Evolutionary conservation across 2,888 invertebrate species (phyloP), one percentile per base, ranked within the genome.

Genomic region (Drosophila neonasuta): DNA sequence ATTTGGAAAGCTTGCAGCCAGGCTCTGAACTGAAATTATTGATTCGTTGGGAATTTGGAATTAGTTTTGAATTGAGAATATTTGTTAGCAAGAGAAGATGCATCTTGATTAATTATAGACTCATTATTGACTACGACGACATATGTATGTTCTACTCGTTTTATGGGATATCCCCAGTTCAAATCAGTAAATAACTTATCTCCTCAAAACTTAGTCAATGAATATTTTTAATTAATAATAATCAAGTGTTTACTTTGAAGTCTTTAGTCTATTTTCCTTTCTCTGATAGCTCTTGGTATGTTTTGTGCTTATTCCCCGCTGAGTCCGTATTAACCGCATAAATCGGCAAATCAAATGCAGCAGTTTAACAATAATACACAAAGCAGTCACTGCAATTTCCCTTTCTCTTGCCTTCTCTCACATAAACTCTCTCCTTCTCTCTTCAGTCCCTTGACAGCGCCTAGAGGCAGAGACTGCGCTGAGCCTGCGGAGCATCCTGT

Each of bases 331-430:
- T 67, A 72, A 39, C n/a, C 57, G 41, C 76, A 80, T 74, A 71
- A 80, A 74, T 76, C 69, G 49, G 62, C 52, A 73, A 71, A 71
- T 71, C 71, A 75, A 71, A 65, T 61, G 80, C 78, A 64, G 54
- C 62, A 66, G 63, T 58, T 77, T 59, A 74, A 71, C 60, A 61
- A 68, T 71, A 77, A 74, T 77, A 54, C 70, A 58, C 60, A 67
- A 67, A 42, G 60, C 54, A 30, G 20, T 17, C 30, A 24, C 32
- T 41, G 41, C 56, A 51, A 24, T 8, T 48, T 41, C 7, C 20
- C 50, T 11, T 3, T 2, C 17, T 30, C 49, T 29, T 20, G 44
- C n/a, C 17, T 7, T 29, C 15, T 51, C 45, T 7, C n/a, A 11
- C 10, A 13, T 3, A 3, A 10, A 1, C 7, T 29, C 24, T 9